These are phyloP conservation scores for Latheticus oryzae DNA, from an alignment of 2,888 invertebrate genomes.

Conservation along the genomic window DNA sequence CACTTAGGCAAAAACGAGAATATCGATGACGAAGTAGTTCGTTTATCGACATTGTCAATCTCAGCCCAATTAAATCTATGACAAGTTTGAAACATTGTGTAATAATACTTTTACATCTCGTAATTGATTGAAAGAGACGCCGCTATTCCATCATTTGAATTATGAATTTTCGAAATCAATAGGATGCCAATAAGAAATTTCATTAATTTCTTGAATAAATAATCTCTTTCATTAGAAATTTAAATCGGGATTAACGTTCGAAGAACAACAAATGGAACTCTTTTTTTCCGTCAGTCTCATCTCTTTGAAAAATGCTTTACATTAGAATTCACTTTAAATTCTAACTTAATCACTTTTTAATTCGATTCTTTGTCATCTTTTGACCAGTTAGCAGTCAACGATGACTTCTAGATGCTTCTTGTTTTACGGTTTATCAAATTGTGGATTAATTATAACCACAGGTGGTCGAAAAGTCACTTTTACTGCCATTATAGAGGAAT, in stretches of 20 bases:
- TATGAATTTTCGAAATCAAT: constrained; percentile 48
- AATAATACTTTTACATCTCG: constrained; percentile 60
- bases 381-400: constrained; percentile 44
- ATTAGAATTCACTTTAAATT: constrained; percentile 61
- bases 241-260: constrained; percentile 54
- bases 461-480: background rate
- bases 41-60: constrained; percentile 59
- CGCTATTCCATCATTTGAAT: constrained; percentile 46
- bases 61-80: constrained; percentile 60
- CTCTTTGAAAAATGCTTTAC: constrained; percentile 56
- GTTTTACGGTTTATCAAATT: constrained; percentile 47
- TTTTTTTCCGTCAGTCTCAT: constrained; percentile 36
- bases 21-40: constrained; percentile 57
- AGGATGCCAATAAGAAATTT: constrained; percentile 48
- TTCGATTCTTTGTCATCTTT: constrained; percentile 57
- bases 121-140: constrained; percentile 56
- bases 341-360: constrained; percentile 60
- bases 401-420: constrained; percentile 50
- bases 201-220: constrained; percentile 47
- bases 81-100: constrained; percentile 62
- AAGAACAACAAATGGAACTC: constrained; percentile 53
- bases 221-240: constrained; percentile 52
- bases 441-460: constrained; percentile 16
- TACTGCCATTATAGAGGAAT: background rate
- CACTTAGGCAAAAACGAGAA: constrained; percentile 50